Conservation (phyloP, 92 coral and sea anemone genomes). For the Pocillopora grandis region DNA sequence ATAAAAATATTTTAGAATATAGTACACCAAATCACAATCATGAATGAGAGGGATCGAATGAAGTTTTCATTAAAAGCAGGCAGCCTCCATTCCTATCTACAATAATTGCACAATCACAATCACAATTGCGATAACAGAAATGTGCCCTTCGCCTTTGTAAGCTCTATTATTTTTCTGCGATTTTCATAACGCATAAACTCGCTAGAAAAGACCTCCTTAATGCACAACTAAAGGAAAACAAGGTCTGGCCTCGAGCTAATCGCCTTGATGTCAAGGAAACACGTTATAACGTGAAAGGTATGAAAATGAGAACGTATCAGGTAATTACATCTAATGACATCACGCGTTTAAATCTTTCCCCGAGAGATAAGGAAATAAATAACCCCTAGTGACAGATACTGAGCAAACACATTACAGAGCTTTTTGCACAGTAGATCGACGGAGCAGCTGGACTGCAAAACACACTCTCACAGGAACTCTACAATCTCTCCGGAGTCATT, state of each 20-base stretch:
- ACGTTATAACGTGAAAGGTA: conserved; percentile 62
- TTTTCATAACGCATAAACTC: conserved; percentile 10
- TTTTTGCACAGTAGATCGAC: conserved; percentile 63
- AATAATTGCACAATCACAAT: conserved; percentile 2
- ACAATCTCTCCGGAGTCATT: conserved; percentile 37
- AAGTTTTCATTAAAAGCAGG: conserved; percentile 24
- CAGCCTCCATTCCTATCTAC: conserved; percentile 1
- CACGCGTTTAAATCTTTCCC: conserved; percentile 64
- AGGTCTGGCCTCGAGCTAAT: conserved; percentile 37
- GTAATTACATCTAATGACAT: conserved; percentile 82
- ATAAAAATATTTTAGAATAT: background rate
- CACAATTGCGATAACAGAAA: background rate
- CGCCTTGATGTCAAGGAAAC: conserved; percentile 60
- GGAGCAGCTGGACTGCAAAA: conserved; percentile 73
- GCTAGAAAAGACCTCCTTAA: conserved; percentile 29
- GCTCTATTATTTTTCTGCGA: background rate
- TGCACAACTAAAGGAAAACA: conserved; percentile 42
- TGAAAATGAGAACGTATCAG: conserved; percentile 71
- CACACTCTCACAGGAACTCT: conserved; percentile 84
- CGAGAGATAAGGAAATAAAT: conserved; percentile 80
- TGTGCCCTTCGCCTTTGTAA: background rate
- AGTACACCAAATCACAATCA: conserved; percentile 1
- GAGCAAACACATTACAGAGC: conserved; percentile 91
- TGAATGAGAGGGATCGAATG: conserved; percentile 7
- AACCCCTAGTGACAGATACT: conserved; percentile 85